Evolutionary conservation across 2,888 invertebrate species (phyloP), one percentile per base, ranked within the genome.

Genomic region (Rhamnusium bicolor): DNA sequence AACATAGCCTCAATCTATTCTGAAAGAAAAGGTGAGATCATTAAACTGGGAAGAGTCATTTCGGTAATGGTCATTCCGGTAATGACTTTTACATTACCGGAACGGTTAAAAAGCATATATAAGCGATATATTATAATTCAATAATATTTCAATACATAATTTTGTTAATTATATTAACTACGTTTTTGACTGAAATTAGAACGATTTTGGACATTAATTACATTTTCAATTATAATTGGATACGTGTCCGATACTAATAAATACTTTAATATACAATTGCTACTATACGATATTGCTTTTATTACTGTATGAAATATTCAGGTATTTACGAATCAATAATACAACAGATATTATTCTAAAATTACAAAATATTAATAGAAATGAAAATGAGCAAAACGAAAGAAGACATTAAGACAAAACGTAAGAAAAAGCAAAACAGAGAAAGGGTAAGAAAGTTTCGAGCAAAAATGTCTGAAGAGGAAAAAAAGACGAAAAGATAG

Each of bases 401-500:
- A 46, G 46, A 46, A n/a, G 8, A 46, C 8, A 8, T 8, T 46
- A 46, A 46, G n/a, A 24, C 24, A 24, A 4, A 4, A 24, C 8
- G 46, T n/a, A 46, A 46, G 8, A 46, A 46, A 46, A 8, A 46
- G 46, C 46, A 46, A n/a, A 46, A 46, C 10, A 46, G n/a, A 46
- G 10, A 46, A n/a, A n/a, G 46, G n/a, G 46, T 46, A 2, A 3
- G n/a, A 6, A 24, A 24, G n/a, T n/a, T n/a, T 46, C 46, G 46
- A 5, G 46, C 46, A n/a, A 46, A 46, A 46, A 46, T 46, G 46
- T n/a, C 46, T 46, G 46, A 46, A 46, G 12, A 10, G 10, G 46
- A 46, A 46, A 46, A 46, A 46, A 46, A 46, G 46, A n/a, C n/a
- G 46, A 46, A 46, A 46, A 46, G 46, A 46, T 46, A 46, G 46